Evolutionary conservation across 2,113 vertebrate genomes (phyloP).

Genomic region (Haliaeetus leucogaster): DNA sequence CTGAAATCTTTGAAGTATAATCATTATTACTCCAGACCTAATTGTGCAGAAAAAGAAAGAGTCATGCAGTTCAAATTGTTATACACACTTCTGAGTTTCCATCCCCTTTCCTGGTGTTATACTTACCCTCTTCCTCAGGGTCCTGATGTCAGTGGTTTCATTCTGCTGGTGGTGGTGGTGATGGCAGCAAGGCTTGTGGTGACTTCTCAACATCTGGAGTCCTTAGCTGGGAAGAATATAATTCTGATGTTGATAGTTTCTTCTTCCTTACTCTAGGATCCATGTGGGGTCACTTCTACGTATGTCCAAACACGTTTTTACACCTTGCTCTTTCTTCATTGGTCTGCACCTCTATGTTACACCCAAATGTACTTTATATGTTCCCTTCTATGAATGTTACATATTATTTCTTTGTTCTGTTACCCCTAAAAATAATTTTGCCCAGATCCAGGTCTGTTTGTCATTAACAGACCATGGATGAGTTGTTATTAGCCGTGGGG

Average conservation of each 20-base stretch:
- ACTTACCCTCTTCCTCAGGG: background rate
- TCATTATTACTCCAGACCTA: background rate
- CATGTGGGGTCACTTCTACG: accelerated
- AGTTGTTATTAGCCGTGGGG: background rate
- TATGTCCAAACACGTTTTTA: background rate
- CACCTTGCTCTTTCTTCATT: background rate
- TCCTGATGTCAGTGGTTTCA: background rate
- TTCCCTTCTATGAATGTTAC: background rate
- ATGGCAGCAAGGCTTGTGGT: background rate
- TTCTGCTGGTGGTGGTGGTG: background rate
- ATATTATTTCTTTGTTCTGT: background rate
- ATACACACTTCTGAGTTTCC: background rate
- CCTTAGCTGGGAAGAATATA: background rate
- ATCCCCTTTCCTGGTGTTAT: background rate
- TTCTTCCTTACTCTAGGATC: background rate
- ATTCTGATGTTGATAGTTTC: background rate
- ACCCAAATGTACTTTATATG: no score
- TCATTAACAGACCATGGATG: background rate
- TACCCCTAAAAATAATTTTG: background rate
- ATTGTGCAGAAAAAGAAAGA: background rate
- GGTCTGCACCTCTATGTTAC: accelerated
- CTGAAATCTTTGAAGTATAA: background rate
- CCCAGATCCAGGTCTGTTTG: background rate
- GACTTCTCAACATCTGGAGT: background rate
- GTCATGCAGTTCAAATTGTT: background rate